Base-by-base conservation (phyloP, 2,797 vertebrate species). In the Sylvilagus floridanus region DNA sequence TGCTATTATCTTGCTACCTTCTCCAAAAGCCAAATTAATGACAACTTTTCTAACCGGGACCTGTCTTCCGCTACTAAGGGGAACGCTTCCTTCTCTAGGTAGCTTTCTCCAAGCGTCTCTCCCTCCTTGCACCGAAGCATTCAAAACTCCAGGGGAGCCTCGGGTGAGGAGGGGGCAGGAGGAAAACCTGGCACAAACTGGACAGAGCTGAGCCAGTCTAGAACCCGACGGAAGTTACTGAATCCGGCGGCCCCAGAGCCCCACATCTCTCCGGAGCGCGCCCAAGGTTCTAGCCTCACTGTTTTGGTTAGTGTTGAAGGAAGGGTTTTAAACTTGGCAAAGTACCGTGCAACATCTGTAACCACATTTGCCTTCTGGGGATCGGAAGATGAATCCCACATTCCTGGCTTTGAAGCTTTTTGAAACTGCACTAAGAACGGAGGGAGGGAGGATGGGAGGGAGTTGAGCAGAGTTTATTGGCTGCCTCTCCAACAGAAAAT, bases 351-450 rank as follows among this genome's bases (percentile, higher is more conserved):
- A 98, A 97, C 97, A 97, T 97, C 97, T 97, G 97, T 96, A 98
- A 97, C 96, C 98, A 97, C 97, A 97, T 96, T 97, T 96, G 97
- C 97, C 98, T 97, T 96, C 97, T 96, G 97, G 97, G 97, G 97
- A 97, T 97, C 96, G 54, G 91, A 96, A 97, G 96, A 96, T 95
- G 97, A 97, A 97, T 97, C 96, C 95, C 97, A 97, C 97, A 98
- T 98, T 98, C 97, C 97, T 96, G 85, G 93, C 97, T 98, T 97
- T 97, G 97, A 98, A 97, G 97, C 97, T 91, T 89, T 97, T 95
- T 92, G 93, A 97, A 97, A 96, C 95, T 97, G 96, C 88, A 97
- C 97, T 95, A 97, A 96, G 93, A 76, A 96, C 91, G 37, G 92
- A 90, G 95, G 93, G 95, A 93, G 54, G 54, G 54, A 42, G 42